A percentile compares a stretch with the other conserved stretches of the same genome.
Evolutionary conservation across 2,113 vertebrate genomes (phyloP).

Genomic region (Salvelinus fontinalis): DNA sequence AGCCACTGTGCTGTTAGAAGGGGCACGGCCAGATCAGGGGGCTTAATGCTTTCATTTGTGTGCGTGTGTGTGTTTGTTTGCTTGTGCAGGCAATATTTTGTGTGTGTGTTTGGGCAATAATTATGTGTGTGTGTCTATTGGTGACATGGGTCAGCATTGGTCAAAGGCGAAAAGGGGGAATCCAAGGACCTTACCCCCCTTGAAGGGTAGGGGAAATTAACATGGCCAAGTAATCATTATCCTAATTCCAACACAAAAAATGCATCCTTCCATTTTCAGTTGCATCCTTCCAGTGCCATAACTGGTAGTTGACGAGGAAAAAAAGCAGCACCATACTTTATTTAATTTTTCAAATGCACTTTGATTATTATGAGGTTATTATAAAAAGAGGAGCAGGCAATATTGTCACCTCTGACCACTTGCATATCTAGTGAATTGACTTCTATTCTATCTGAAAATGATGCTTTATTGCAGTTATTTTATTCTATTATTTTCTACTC

Average conservation of each 20-base stretch:
- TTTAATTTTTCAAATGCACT: too few species aligned
- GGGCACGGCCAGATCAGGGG: constrained; percentile 57
- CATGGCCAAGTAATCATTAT: constrained; percentile 8
- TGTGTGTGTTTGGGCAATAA: constrained; percentile 19
- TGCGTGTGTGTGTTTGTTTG: constrained; percentile 32
- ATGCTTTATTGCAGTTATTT: too few species aligned
- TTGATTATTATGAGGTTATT: too few species aligned
- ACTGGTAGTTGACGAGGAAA: not conserved
- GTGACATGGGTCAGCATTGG: constrained; percentile 43
- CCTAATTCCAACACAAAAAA: not conserved
- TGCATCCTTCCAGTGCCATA: not conserved
- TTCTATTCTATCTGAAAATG: too few species aligned
- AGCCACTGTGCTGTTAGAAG: constrained; percentile 64
- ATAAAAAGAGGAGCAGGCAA: too few species aligned
- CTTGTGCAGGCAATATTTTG: constrained; percentile 24
- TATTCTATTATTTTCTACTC: too few species aligned
- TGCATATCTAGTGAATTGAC: too few species aligned
- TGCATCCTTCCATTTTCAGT: not conserved
- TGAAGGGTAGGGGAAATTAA: constrained; percentile 39
- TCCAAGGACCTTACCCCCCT: constrained; percentile 23
- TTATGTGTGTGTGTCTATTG: constrained; percentile 18
- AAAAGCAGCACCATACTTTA: not conserved
- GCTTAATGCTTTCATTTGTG: constrained; percentile 45
- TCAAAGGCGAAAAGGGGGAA: constrained; percentile 36
- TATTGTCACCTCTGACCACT: too few species aligned